A percentile compares a stretch with the other conserved stretches of the same genome.
These are phyloP conservation scores for Entomobrya multifasciata DNA, from an alignment of 2,888 invertebrate genomes.

Conservation along the genomic window DNA sequence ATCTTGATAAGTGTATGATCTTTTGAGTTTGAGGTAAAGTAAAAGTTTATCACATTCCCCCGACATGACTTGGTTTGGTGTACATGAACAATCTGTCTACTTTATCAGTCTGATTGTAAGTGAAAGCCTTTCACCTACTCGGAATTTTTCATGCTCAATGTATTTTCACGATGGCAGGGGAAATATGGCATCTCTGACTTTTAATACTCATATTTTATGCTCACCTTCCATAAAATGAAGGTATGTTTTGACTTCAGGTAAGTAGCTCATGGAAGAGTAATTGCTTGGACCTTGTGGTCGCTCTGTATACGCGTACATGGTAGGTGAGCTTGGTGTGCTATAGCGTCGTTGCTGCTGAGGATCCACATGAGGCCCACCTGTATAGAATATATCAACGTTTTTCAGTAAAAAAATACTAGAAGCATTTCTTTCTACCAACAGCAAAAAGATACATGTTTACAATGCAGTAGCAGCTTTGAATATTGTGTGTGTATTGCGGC, in stretches of 20 bases:
- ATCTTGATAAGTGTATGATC: conserved; percentile 3
- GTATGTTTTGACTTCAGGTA: conserved; percentile 72
- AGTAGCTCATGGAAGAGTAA: conserved; percentile 74
- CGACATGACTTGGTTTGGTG: background rate
- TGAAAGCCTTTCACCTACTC: background rate
- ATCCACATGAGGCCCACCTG: conserved; percentile 72
- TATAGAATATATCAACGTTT: conserved; percentile 4
- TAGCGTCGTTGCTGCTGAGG: conserved; percentile 62
- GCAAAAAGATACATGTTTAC: conserved; percentile 32
- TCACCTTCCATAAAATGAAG: conserved; percentile 72
- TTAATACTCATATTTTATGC: conserved; percentile 21
- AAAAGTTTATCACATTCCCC: background rate
- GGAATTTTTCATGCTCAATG: background rate
- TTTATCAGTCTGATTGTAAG: too few species aligned
- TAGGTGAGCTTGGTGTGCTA: conserved; percentile 72
- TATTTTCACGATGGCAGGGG: background rate
- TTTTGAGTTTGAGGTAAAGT: too few species aligned
- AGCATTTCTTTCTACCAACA: background rate
- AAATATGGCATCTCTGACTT: conserved; percentile 12
- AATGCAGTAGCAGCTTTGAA: conserved; percentile 37
- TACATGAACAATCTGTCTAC: too few species aligned
- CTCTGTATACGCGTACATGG: conserved; percentile 63
- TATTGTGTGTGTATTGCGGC: background rate
- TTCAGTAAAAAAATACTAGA: background rate
- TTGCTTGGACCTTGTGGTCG: conserved; percentile 61